A percentile compares a stretch with the other conserved stretches of the same genome.
Evolutionary conservation across 2,888 invertebrate species (phyloP).

Genomic region (Lottia scabra): DNA sequence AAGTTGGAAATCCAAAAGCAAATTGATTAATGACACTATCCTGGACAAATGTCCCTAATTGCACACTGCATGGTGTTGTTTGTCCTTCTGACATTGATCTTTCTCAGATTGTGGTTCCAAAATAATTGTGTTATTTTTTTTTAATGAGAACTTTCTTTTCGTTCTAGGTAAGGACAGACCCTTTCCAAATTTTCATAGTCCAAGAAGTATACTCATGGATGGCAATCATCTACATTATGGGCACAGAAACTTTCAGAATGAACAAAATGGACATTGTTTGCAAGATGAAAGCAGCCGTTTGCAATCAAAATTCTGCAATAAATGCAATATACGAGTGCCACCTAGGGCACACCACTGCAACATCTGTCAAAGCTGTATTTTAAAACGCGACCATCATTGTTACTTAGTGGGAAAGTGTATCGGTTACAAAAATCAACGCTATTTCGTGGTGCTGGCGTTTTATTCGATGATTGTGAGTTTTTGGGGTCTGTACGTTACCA

Average conservation of each 20-base stretch:
- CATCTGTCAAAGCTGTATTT: slow-evolving; percentile 54
- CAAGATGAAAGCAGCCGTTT: slow-evolving; percentile 37
- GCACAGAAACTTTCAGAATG: neutral
- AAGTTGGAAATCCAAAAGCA: no score
- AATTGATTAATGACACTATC: no score
- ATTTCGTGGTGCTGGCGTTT: slow-evolving; percentile 51
- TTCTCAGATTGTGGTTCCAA: no score
- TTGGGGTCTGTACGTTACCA: slow-evolving; percentile 37
- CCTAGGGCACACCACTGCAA: slow-evolving; percentile 58
- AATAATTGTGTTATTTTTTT: no score
- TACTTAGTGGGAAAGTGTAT: slow-evolving; percentile 57
- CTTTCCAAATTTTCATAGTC: neutral
- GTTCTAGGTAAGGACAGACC: neutral
- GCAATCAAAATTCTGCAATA: slow-evolving; percentile 47
- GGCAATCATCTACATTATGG: no score
- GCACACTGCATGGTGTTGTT: no score
- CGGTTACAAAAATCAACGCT: slow-evolving; percentile 57
- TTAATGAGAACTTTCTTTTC: neutral
- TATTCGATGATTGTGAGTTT: slow-evolving; percentile 40
- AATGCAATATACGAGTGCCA: slow-evolving; percentile 46
- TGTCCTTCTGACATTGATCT: no score
- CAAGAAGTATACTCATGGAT: no score
- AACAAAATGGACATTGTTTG: slow-evolving; percentile 27
- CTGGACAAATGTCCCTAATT: no score
- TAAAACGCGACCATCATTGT: slow-evolving; percentile 64